Percentiles rank a stretch among this genome's conserved stretches.
Conservation (phyloP, 2,113 vertebrate species). For the Pseudonaja textilis region DNA sequence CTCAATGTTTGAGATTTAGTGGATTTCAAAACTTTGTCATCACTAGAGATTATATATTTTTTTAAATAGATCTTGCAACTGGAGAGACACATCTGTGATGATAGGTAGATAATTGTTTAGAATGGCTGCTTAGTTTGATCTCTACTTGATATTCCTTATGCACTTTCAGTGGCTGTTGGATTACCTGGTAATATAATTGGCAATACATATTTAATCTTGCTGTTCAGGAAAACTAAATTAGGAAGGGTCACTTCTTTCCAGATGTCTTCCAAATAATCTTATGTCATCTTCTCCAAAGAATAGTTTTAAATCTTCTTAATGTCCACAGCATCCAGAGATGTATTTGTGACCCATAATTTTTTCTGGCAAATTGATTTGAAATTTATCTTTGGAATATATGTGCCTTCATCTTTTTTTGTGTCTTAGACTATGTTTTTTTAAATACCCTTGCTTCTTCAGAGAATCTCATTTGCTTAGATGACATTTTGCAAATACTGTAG, state of each 20-base stretch:
- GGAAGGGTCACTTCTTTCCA: conserved; percentile 3
- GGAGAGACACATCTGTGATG: neutral
- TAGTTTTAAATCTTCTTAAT: conserved; percentile 32
- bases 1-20: neutral
- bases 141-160: neutral
- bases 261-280: conserved; percentile 14
- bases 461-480: conserved; percentile 8
- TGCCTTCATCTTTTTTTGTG: conserved; percentile 1
- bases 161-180: conserved; percentile 8
- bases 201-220: conserved; percentile 11
- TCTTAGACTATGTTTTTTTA: conserved; percentile 11
- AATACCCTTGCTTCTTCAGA: conserved; percentile 15
- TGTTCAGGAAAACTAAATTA: conserved; percentile 39
- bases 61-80: conserved; percentile 3
- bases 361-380: conserved; percentile 20
- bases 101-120: conserved; percentile 2
- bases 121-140: neutral
- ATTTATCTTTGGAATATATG: neutral
- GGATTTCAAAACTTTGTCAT: neutral
- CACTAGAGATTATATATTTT: neutral
- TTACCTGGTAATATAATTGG: conserved; percentile 12
- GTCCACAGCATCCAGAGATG: neutral
- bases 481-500: neutral
- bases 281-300: neutral
- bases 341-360: neutral